Conservation (phyloP, 53 echinoderm and acorn worm species). For the Pentamera pediparva region DNA sequence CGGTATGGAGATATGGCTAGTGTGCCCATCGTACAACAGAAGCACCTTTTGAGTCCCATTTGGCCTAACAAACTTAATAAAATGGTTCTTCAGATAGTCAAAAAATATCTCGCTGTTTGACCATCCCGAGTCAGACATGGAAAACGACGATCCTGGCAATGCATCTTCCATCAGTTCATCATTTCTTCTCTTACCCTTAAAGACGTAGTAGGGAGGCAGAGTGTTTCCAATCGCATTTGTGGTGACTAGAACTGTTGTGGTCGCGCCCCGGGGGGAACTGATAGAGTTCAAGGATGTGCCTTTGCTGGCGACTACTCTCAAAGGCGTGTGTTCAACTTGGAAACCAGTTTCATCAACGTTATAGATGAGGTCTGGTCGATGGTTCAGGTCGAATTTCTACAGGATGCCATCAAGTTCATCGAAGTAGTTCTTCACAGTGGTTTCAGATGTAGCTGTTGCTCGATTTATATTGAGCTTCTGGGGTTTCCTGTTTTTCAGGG, state of each 20-base stretch:
- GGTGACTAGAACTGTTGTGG: background rate
- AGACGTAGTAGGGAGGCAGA: constrained; percentile 11
- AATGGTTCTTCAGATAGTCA: background rate
- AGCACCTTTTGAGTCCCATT: too few relatives aligned
- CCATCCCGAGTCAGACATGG: constrained; percentile 19
- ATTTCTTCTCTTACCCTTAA: constrained; percentile 16
- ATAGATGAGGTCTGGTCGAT: too few relatives aligned
- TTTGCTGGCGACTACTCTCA: background rate
- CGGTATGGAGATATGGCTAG: constrained; percentile 24
- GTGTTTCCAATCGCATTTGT: background rate
- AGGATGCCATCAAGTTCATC: too few relatives aligned
- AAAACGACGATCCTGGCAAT: background rate
- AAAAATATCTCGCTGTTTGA: background rate
- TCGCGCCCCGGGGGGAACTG: background rate
- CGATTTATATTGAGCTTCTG: too few relatives aligned
- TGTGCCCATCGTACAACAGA: constrained; percentile 21
- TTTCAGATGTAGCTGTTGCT: too few relatives aligned
- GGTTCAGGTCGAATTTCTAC: too few relatives aligned
- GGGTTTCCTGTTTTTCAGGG: too few relatives aligned
- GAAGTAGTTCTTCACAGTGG: too few relatives aligned
- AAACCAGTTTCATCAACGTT: constrained; percentile 15
- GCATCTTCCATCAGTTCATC: background rate
- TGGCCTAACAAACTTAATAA: background rate
- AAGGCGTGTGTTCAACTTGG: constrained; percentile 9
- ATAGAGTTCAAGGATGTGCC: background rate